Evolutionary conservation across 2,888 invertebrate species (phyloP), one percentile per base, ranked within the genome.

Genomic region (Luperina testacea): DNA sequence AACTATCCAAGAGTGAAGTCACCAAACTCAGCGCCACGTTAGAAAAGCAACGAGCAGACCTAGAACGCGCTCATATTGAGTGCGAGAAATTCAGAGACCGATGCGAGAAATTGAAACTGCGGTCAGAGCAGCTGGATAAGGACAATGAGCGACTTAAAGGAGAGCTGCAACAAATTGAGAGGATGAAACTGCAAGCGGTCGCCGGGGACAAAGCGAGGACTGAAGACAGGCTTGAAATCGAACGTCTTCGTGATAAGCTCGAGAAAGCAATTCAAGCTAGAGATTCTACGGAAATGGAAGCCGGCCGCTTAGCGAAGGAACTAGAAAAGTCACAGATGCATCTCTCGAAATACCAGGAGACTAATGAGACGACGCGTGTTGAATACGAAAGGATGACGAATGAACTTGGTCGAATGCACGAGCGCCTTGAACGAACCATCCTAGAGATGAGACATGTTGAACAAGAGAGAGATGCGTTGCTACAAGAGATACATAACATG

Each of bases 71-170:
- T 87, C 98, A 98, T 91, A 98, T 99, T 93, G 99, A 99, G 95
- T 98, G 98, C 90, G 99, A 99, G 93, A 99, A 99, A 96, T 97
- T 98, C 84, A 97, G 98, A 89, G 99, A 99, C 91, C 97, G 98
- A 84, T 98, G 98, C 93, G 99, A 99, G 92, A 98, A 98, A 95
- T 95, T 98, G n/a, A 98, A 98, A 90, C 93, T 97, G 77, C 97
- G 98, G 86, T 97, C 97, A 75, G 98, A 98, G 78, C 98, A 98
- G 90, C 93, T 98, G 78, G 98, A 98, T 90, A 97, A 97, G 89
- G 97, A 97, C 85, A 97, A 97, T 82, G 97, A 96, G 84, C 91
- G 97, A 76, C 94, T 97, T 20, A 97, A 97, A 88, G 94, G 95
- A 67, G 97, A 97, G 85, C 85, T 97, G 82, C 96, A 96, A 86